Evolutionary conservation across 2,113 vertebrate genomes (phyloP).

Genomic region (Cyrtonyx montezumae): DNA sequence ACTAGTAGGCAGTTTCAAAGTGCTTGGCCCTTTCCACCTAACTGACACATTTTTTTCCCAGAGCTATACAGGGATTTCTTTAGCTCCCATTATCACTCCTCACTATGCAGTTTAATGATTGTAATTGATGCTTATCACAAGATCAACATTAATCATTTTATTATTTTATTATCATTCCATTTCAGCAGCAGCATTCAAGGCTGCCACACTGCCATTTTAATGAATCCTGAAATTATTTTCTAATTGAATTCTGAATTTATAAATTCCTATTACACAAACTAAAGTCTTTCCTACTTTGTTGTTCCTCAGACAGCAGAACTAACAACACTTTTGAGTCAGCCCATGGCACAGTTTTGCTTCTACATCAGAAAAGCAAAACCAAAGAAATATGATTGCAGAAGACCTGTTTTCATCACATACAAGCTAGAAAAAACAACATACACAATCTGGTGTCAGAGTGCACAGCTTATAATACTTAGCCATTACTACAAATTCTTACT

Average conservation of each 20-base stretch:
- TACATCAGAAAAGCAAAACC: not conserved
- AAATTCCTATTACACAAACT: not conserved
- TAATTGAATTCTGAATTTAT: not conserved
- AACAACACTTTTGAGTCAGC: not conserved
- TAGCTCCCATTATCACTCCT: not conserved
- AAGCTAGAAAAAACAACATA: not conserved
- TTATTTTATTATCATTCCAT: not conserved
- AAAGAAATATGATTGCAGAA: not conserved
- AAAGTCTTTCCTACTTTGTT: not conserved
- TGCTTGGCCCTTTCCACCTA: not conserved
- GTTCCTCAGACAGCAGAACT: not conserved
- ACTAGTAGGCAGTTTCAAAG: not conserved
- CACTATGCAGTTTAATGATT: not conserved
- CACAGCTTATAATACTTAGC: not conserved
- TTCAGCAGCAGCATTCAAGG: not conserved
- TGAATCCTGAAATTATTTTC: not conserved
- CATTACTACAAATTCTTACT: not conserved
- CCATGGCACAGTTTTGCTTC: not conserved
- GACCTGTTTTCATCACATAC: not conserved
- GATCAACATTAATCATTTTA: not conserved
- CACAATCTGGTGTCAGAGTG: not conserved
- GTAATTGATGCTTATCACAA: not conserved
- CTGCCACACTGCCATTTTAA: not conserved
- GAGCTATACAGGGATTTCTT: not conserved
- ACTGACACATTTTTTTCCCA: not conserved